phyloP scores from a whole-genome alignment of 2,888 invertebrate genomes.

The Danaus chrysippus region DNA sequence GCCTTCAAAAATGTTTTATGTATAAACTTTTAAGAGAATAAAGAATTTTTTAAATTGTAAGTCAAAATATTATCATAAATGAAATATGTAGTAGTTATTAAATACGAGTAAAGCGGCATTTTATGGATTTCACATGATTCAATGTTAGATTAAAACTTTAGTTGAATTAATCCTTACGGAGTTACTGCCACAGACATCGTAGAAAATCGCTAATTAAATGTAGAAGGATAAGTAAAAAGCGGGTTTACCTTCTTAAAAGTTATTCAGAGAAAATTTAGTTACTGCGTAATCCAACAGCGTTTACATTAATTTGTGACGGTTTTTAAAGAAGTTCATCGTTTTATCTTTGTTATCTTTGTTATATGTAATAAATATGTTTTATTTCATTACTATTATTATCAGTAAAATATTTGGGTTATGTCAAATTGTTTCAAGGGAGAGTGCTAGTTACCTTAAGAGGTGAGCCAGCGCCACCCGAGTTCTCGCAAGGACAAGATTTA shows the following conservation, averaged over 20 bases:
- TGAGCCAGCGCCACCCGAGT: constrained; percentile 61
- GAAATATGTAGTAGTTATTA: background rate
- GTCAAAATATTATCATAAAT: no score
- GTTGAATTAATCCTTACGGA: constrained; percentile 35
- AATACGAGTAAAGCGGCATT: constrained; percentile 15
- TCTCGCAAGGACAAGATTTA: constrained; percentile 73
- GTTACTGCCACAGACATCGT: constrained; percentile 47
- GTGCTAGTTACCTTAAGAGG: constrained; percentile 61
- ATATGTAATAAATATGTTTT: no score
- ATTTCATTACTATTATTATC: background rate
- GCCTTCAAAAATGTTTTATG: no score
- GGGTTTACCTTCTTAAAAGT: constrained; percentile 61
- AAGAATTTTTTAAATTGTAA: no score
- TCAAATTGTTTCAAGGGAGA: constrained; percentile 59
- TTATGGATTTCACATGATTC: constrained; percentile 21
- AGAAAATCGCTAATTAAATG: constrained; percentile 63
- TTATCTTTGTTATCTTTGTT: background rate
- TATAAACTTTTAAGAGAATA: no score
- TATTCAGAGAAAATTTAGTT: constrained; percentile 43
- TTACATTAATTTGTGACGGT: constrained; percentile 15
- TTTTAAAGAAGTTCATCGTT: background rate
- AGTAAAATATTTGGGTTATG: constrained; percentile 5
- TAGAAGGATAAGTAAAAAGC: constrained; percentile 52
- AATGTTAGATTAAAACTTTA: constrained; percentile 24
- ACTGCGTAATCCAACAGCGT: constrained; percentile 20